Evolutionary conservation across 53 echinoderm and acorn worm genomes (phyloP).

Genomic region (Luidia sarsii): DNA sequence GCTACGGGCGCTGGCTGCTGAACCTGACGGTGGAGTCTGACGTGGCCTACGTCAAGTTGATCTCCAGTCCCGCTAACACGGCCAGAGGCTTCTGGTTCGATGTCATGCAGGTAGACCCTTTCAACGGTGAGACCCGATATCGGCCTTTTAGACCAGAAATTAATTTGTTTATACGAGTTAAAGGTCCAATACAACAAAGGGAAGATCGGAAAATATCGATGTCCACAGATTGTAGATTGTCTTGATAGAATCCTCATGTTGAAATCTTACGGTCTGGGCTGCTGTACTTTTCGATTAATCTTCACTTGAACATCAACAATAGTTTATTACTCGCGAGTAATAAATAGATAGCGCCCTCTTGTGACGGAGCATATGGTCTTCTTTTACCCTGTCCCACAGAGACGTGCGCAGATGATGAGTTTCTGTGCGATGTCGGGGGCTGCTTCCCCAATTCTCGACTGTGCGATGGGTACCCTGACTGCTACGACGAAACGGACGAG

Average conservation of each 20-base stretch:
- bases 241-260: too few relatives aligned
- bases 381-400: too few relatives aligned
- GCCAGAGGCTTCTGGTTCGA: slow-evolving; percentile 10
- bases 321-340: not conserved
- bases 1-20: slow-evolving; percentile 13
- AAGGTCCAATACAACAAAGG: too few relatives aligned
- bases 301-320: not conserved
- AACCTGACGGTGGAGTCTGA: slow-evolving; percentile 4
- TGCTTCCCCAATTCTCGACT: slow-evolving; percentile 19
- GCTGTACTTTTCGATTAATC: too few relatives aligned
- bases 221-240: too few relatives aligned
- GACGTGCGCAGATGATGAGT: slow-evolving; percentile 31
- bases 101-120: slow-evolving; percentile 13
- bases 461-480: slow-evolving; percentile 60
- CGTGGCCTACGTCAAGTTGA: slow-evolving; percentile 14
- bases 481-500: slow-evolving; percentile 60
- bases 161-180: too few relatives aligned
- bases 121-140: slow-evolving; percentile 9
- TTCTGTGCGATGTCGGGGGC: slow-evolving; percentile 23
- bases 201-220: too few relatives aligned
- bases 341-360: not conserved
- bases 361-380: too few relatives aligned
- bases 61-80: not conserved
- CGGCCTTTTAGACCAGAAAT: too few relatives aligned
- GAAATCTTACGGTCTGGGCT: too few relatives aligned